Percentiles rank a stretch among this genome's conserved stretches.
Evolutionary conservation across 2,113 vertebrate species (phyloP).

Genomic region (Paramormyrops kingsleyae): DNA sequence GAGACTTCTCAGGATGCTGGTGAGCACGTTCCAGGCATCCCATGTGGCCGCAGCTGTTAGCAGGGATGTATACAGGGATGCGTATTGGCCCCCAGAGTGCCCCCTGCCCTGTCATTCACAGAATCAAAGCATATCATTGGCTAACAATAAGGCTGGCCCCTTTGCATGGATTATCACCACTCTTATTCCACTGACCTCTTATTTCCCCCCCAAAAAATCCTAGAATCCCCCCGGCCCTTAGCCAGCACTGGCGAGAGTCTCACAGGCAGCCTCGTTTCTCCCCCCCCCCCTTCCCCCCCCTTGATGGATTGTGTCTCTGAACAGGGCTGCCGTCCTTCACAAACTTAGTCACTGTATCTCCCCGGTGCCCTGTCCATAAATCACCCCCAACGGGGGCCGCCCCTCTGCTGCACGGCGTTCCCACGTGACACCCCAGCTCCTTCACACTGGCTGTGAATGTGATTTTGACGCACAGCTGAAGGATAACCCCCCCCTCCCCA

Average conservation of each 20-base stretch:
- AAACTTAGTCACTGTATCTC: constrained; percentile 37
- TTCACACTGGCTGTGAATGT: neutral
- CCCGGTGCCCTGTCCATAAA: constrained; percentile 39
- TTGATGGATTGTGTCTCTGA: constrained; percentile 32
- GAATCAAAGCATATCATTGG: neutral
- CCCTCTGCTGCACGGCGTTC: constrained; percentile 1
- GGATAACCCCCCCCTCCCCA: neutral
- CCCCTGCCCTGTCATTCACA: neutral
- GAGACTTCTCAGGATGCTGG: neutral
- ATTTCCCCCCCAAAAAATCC: neutral
- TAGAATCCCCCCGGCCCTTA: neutral
- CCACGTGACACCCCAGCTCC: neutral
- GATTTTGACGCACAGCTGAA: neutral
- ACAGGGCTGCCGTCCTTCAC: constrained; percentile 26
- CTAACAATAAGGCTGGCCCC: neutral
- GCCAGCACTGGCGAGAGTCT: neutral
- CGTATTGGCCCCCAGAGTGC: neutral
- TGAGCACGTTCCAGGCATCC: neutral
- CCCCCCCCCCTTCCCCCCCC: neutral
- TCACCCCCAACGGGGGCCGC: constrained; percentile 31
- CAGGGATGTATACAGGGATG: neutral
- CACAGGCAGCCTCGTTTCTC: neutral
- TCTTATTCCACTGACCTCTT: neutral
- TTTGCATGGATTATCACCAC: neutral
- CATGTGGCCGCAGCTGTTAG: neutral